These are phyloP conservation scores for Sussaba pulchella DNA, from an alignment of 2,888 invertebrate species.

Conservation along the genomic window DNA sequence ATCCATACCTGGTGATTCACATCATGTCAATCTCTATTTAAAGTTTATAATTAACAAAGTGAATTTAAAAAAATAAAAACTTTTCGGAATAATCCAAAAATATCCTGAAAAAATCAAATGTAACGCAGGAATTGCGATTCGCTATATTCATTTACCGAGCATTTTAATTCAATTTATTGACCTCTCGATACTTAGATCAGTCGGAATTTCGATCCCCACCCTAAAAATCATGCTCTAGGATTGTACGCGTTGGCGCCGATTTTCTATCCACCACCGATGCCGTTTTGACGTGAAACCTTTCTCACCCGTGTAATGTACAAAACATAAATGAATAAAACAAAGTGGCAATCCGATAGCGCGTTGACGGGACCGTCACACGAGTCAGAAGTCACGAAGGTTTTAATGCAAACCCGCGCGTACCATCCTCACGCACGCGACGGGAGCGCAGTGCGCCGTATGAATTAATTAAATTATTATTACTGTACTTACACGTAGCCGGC, in stretches of 20 bases:
- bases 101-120: too few species aligned
- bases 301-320: conserved; percentile 11
- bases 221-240: too few species aligned
- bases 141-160: too few species aligned
- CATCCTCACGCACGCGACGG: conserved; percentile 12
- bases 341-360: conserved; percentile 41
- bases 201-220: too few species aligned
- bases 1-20: background rate
- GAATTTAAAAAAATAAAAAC: too few species aligned
- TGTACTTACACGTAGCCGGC: conserved; percentile 44
- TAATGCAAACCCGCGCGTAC: conserved; percentile 29
- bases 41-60: too few species aligned
- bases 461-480: conserved; percentile 63
- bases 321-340: conserved; percentile 43
- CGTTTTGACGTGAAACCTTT: background rate
- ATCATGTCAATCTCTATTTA: too few species aligned
- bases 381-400: conserved; percentile 51
- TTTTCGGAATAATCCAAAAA: too few species aligned
- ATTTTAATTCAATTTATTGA: too few species aligned
- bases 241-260: background rate
- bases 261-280: background rate
- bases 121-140: too few species aligned
- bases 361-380: conserved; percentile 42
- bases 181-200: too few species aligned
- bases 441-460: conserved; percentile 17